A percentile compares a stretch with the other conserved stretches of the same genome.
Evolutionary conservation across 1,140 invertebrate genomes (phyloP).

Genomic region (Rhyacophila brunnea): DNA sequence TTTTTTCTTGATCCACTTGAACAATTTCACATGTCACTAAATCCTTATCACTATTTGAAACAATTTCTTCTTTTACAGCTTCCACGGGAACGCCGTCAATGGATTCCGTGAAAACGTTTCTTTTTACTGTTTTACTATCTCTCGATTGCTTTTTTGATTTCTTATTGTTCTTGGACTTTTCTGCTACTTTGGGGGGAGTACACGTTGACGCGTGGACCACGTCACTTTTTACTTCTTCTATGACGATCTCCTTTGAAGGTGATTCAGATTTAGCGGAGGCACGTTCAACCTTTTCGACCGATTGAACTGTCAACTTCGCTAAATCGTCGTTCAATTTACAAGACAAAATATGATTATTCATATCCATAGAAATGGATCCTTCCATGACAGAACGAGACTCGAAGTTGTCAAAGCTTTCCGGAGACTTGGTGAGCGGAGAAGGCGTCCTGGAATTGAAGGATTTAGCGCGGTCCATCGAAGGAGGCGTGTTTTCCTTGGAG

Average conservation of each 20-base stretch:
- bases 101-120: background rate
- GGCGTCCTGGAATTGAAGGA: constrained; percentile 10
- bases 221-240: constrained; percentile 20
- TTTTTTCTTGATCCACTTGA: background rate
- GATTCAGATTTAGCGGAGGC: constrained; percentile 6
- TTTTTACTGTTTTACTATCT: constrained; percentile 7
- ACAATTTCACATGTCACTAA: background rate
- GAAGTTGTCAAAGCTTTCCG: background rate
- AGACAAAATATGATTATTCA: constrained; percentile 17
- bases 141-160: constrained; percentile 11
- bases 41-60: constrained; percentile 1
- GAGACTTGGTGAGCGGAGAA: background rate
- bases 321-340: constrained; percentile 23
- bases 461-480: constrained; percentile 14
- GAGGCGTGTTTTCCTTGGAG: constrained; percentile 27
- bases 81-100: background rate
- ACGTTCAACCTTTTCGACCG: background rate
- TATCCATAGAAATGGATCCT: constrained; percentile 7
- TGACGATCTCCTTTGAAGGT: constrained; percentile 16
- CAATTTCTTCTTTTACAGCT: background rate
- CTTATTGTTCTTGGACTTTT: constrained; percentile 11
- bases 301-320: background rate
- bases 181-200: background rate
- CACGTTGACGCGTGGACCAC: background rate
- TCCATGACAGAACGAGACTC: constrained; percentile 10